These are phyloP conservation scores for Eremobia ochroleuca DNA, from an alignment of 2,888 invertebrate species.

Conservation along the genomic window DNA sequence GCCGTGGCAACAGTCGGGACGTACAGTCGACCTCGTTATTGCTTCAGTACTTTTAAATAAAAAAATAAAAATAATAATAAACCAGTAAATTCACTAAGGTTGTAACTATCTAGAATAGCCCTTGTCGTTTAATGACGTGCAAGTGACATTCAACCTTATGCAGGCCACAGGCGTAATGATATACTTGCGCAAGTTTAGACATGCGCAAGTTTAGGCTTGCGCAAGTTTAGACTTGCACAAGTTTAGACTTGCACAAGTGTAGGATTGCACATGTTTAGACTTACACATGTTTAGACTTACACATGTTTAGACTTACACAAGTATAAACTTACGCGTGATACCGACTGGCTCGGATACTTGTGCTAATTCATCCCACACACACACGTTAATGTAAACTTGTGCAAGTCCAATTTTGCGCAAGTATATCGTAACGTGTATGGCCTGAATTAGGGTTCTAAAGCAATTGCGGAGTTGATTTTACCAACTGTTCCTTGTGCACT, in stretches of 20 bases:
- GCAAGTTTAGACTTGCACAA: neutral
- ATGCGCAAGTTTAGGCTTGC: neutral
- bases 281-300: too few species aligned
- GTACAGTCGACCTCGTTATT: constrained; percentile 15
- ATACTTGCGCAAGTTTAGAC: neutral
- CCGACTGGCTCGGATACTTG: neutral
- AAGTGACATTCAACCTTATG: neutral
- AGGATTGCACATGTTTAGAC: neutral
- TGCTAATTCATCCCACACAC: neutral
- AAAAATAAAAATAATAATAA: too few species aligned
- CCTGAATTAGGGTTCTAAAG: neutral
- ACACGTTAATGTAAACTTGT: neutral
- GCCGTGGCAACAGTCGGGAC: constrained; percentile 53
- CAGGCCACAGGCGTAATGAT: neutral
- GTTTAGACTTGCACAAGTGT: neutral
- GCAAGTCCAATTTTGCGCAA: neutral
- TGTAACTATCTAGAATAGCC: neutral
- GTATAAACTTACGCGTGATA: neutral
- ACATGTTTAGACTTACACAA: neutral
- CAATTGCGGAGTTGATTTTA: constrained; percentile 18
- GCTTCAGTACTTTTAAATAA: constrained; percentile 24
- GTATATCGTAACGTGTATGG: neutral
- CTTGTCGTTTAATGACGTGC: neutral
- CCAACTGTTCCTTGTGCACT: constrained; percentile 57
- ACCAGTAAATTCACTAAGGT: neutral